Evolutionary conservation across 2,797 vertebrate species (phyloP).

Genomic region (Gambusia yucatana): DNA sequence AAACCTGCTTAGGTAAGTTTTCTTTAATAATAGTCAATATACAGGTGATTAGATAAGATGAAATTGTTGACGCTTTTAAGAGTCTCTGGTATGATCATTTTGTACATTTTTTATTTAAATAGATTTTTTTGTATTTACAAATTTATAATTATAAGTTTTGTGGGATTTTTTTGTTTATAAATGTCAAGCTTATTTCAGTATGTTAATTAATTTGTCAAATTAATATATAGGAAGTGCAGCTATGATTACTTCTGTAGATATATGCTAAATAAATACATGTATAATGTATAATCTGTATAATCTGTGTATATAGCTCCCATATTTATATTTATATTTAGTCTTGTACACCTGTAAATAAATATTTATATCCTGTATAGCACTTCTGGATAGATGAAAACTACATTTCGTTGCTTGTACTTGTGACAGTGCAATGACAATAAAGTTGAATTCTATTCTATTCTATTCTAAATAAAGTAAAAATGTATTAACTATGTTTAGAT

Average conservation of each 20-base stretch:
- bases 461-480: not conserved
- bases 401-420: too few species aligned
- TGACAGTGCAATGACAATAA: too few species aligned
- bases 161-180: not conserved
- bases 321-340: too few species aligned
- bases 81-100: not conserved
- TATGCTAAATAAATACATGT: not conserved
- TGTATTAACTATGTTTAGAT: conserved; percentile 45
- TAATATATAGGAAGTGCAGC: not conserved
- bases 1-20: conserved; percentile 89
- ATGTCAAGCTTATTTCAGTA: not conserved
- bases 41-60: not conserved
- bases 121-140: not conserved
- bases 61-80: conserved; percentile 18
- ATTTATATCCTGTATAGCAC: too few species aligned
- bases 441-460: too few species aligned
- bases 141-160: not conserved
- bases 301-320: too few species aligned
- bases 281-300: too few species aligned
- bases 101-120: not conserved
- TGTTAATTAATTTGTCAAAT: not conserved
- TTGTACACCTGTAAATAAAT: too few species aligned
- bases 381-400: too few species aligned
- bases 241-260: not conserved
- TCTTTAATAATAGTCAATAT: not conserved